Percentiles rank a stretch among this genome's conserved stretches.
Conservation (phyloP, 2,888 invertebrate species). For the Caenorhabditis virilis region DNA sequence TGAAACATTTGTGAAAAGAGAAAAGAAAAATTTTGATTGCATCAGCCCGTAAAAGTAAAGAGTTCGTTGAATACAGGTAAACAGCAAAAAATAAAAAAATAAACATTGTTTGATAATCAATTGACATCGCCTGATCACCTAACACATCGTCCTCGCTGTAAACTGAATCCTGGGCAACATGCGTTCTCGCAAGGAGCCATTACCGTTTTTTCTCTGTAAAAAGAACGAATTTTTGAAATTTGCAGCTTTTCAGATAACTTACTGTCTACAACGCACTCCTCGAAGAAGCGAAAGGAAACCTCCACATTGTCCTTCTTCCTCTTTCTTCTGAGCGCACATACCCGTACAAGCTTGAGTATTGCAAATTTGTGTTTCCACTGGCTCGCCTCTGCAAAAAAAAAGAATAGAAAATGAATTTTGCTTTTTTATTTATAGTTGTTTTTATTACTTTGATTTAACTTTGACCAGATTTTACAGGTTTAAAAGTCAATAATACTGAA, state of each 20-base stretch:
- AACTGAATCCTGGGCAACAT: slow-evolving; percentile 64
- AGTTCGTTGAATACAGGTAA: slow-evolving; percentile 22
- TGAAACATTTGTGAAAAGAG: background rate
- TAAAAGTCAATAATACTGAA: too few relatives aligned
- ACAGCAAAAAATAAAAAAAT: too few relatives aligned
- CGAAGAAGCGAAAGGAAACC: slow-evolving; percentile 64
- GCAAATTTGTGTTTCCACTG: slow-evolving; percentile 65
- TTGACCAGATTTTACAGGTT: too few relatives aligned
- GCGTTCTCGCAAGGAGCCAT: slow-evolving; percentile 63
- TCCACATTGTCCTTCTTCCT: slow-evolving; percentile 61
- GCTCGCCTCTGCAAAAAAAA: slow-evolving; percentile 59
- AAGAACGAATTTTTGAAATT: background rate
- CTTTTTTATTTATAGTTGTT: too few relatives aligned
- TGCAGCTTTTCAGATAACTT: slow-evolving; percentile 14
- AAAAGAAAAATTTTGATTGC: slow-evolving; percentile 1
- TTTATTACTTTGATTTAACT: background rate
- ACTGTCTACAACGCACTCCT: slow-evolving; percentile 59
- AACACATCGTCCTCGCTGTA: slow-evolving; percentile 57
- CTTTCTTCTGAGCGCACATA: slow-evolving; percentile 59
- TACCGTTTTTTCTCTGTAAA: slow-evolving; percentile 60
- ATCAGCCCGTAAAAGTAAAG: slow-evolving; percentile 30
- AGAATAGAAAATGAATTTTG: too few relatives aligned
- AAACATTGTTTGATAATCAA: background rate
- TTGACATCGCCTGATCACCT: slow-evolving; percentile 25
- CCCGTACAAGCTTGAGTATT: slow-evolving; percentile 64